Evolutionary conservation across 2,888 invertebrate genomes (phyloP).

Genomic region (Drosophila limbata): DNA sequence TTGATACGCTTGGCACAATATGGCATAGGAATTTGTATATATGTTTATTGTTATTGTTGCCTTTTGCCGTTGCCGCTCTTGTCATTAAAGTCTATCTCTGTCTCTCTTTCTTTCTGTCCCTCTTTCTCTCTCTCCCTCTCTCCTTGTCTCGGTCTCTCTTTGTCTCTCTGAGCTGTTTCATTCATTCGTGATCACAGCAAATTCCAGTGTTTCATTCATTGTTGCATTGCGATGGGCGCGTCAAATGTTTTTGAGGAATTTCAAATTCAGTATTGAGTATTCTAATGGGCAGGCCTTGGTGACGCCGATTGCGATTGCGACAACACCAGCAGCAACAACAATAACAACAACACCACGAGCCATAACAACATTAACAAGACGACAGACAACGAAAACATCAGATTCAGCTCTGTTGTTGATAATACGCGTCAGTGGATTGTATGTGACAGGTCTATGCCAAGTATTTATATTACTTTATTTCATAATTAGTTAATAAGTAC

Average conservation of each 20-base stretch:
- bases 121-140: neutral
- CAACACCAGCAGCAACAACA: constrained; percentile 23
- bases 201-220: constrained; percentile 64
- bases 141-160: neutral
- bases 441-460: constrained; percentile 9
- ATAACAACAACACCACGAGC: neutral
- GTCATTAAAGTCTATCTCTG: constrained; percentile 3
- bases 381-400: constrained; percentile 12
- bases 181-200: constrained; percentile 63
- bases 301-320: constrained; percentile 44
- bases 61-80: constrained; percentile 13
- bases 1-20: constrained; percentile 56
- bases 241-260: constrained; percentile 46
- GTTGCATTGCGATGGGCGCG: constrained; percentile 42
- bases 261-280: constrained; percentile 36
- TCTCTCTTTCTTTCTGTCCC: neutral
- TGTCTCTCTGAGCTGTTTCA: constrained; percentile 58
- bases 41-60: constrained; percentile 66
- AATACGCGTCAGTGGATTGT: constrained; percentile 10
- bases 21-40: constrained; percentile 64
- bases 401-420: constrained; percentile 20
- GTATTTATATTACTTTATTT: constrained; percentile 18
- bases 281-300: constrained; percentile 63
- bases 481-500: constrained; percentile 40
- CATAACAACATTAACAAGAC: neutral